Conservation (phyloP, 30 jellyfish, hydroid and myxozoan species). For the Chrysaora quinquecirrha region DNA sequence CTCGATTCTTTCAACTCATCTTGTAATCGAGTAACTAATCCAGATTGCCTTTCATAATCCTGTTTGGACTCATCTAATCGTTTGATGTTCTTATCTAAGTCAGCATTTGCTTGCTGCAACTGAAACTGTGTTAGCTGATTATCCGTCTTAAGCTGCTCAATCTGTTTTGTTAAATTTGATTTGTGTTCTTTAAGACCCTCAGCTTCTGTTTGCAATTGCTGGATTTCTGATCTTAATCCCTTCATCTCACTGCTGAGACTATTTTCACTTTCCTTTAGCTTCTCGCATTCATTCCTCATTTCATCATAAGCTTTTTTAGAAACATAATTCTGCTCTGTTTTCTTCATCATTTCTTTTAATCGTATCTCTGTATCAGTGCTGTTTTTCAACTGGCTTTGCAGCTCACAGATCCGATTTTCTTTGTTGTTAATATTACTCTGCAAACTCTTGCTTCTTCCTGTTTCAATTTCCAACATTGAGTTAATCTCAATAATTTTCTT, state of each 20-base stretch:
- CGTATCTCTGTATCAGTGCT: slow-evolving; percentile 49
- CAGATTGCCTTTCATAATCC: slow-evolving; percentile 58
- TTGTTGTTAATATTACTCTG: slow-evolving; percentile 28
- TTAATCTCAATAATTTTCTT: slow-evolving; percentile 43
- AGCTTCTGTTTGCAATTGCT: slow-evolving; percentile 1
- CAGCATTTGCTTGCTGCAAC: slow-evolving; percentile 52
- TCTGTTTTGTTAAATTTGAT: slow-evolving; percentile 12
- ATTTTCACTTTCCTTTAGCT: slow-evolving; percentile 11
- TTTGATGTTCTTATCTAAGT: slow-evolving; percentile 51
- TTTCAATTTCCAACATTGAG: slow-evolving; percentile 55
- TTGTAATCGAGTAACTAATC: slow-evolving; percentile 34
- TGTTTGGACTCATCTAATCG: slow-evolving; percentile 23
- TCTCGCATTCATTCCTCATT: slow-evolving; percentile 48
- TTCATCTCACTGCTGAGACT: slow-evolving; percentile 18
- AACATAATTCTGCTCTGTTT: slow-evolving; percentile 59
- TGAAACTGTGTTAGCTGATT: slow-evolving; percentile 31
- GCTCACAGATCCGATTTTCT: slow-evolving; percentile 60
- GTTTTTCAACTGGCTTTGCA: slow-evolving; percentile 54
- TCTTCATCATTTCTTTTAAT: slow-evolving; percentile 32
- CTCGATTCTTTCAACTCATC: slow-evolving; percentile 52
- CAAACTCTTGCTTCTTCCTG: slow-evolving; percentile 47
- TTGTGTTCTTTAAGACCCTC: neutral
- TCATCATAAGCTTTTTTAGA: slow-evolving; percentile 60
- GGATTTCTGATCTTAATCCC: slow-evolving; percentile 10
- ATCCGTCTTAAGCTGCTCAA: slow-evolving; percentile 23